Base-by-base conservation (phyloP, 2,113 vertebrate species). In the Actenoides lindsayi region DNA sequence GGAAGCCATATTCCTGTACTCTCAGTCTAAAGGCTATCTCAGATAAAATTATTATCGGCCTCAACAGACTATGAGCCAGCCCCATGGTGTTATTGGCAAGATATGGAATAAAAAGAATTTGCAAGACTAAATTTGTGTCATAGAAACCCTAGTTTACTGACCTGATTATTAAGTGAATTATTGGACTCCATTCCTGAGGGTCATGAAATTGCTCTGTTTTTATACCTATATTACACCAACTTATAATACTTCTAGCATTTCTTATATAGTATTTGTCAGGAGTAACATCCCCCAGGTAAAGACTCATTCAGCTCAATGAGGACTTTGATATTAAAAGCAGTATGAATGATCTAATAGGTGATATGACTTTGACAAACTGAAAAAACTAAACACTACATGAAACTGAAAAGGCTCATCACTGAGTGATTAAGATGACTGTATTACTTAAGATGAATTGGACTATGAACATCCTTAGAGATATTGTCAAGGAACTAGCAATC, bases 301-400 rank as follows among this genome's bases (percentile, higher is more conserved):
- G 82, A 77, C 15, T 17, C 25, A 30, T 90, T 78, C 37, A 81
- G 51, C n/a, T 94, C 73, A 92, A 5, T 65, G 63, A 77, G 17
- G 54, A 90, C 71, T 80, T 88, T 33, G 54, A 74, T 93, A 88
- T 77, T 88, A 94, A 90, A 92, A 83, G 73, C 56, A 17, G 10
- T 41, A 59, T 33, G 73, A 83, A 70, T 94, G 31, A 83, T 90
- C 31, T 90, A 67, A 54, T 30, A 81, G 33, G 48, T 77, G 27
- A 94, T 81, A 64, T 89, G 10, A 63, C 71, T 77, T 93, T 59
- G 56, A 87, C 11, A 89, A 83, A 90, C 51, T 54, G 60, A 42
- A 81, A 86, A 70, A 82, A 65, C 28, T 13, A 67, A 86, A 57
- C 65, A 20, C 37, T 70, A n/a, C 51, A 64, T 67, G 76, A 81